Conservation (phyloP, 2,888 invertebrate genomes). For the Conops quadrifasciatus region DNA sequence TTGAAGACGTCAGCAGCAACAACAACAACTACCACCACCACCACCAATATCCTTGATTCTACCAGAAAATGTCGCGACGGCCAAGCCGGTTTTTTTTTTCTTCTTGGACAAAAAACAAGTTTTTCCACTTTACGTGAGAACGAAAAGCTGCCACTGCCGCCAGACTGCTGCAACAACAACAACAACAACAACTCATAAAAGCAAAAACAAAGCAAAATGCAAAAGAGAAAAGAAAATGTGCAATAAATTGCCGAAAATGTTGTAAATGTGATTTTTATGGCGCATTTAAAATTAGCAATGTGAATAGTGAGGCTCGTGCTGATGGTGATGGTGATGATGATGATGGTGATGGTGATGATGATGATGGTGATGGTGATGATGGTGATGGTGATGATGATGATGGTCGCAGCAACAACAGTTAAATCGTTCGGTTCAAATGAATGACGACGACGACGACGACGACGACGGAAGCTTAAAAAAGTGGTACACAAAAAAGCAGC, state of each 20-base stretch:
- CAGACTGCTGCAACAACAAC: not conserved
- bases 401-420: not conserved
- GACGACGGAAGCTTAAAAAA: not conserved
- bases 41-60: too few species aligned
- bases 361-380: not conserved
- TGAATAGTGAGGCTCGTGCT: not conserved
- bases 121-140: slow-evolving; percentile 11
- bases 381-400: not conserved
- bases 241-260: slow-evolving; percentile 28
- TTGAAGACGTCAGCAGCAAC: not conserved
- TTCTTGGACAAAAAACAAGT: slow-evolving; percentile 25
- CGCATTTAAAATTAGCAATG: slow-evolving; percentile 23
- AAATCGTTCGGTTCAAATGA: not conserved
- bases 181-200: not conserved
- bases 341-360: not conserved
- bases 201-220: not conserved
- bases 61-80: too few species aligned
- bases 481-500: too few species aligned
- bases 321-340: not conserved
- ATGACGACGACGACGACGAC: not conserved
- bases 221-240: slow-evolving; percentile 8
- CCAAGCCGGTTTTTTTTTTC: not conserved
- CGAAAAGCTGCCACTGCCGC: not conserved
- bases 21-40: not conserved
- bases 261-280: slow-evolving; percentile 30